Base-by-base conservation (phyloP, 2,113 vertebrate species). In the Callionymus lyra region DNA sequence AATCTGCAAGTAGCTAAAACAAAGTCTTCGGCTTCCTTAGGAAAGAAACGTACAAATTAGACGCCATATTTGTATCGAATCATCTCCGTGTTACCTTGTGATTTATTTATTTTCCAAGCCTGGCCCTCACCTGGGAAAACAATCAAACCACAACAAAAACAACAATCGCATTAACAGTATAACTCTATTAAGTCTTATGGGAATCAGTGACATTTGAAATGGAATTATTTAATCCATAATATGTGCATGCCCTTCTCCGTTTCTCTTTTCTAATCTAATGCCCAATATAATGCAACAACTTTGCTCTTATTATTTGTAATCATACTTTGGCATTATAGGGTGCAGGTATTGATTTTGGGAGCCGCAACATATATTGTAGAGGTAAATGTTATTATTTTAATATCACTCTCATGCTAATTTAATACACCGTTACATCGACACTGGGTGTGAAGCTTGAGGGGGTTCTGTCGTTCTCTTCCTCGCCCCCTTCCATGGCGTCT, bases 351-450 rank as follows among this genome's bases (percentile, higher is more conserved):
- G 84, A 86, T 86, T 83, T 74, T 74, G 57, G 64, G 74, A 83
- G 65, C 65, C 65, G 77, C 70, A 75, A 74, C 79, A 76, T 82
- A 84, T 84, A 82, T 81, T 75, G 74, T 68, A 37, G 67, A 71
- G 81, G 78, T 82, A 82, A 82, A 85, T 84, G 81, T 83, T 85
- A 82, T 86, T 83, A 84, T 86, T 85, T 82, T 83, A 85, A 86
- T 85, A 83, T 81, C 71, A 62, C 65, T 70, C 53, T 68, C 68
- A 71, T 77, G 76, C 78, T 85, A 83, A 86, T 85, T 86, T 78
- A 81, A 86, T 85, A 78, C 66, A 73, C 68, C 65, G 58, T 63
- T 80, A 78, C 68, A 67, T 82, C 69, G 53, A 71, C 74, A 67
- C 72, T 74, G 66, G 49, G 57, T 53, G 49, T 61, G 53, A 50